These are phyloP conservation scores for Melipona bicolor DNA, from an alignment of 2,888 invertebrate species.

Conservation along the genomic window DNA sequence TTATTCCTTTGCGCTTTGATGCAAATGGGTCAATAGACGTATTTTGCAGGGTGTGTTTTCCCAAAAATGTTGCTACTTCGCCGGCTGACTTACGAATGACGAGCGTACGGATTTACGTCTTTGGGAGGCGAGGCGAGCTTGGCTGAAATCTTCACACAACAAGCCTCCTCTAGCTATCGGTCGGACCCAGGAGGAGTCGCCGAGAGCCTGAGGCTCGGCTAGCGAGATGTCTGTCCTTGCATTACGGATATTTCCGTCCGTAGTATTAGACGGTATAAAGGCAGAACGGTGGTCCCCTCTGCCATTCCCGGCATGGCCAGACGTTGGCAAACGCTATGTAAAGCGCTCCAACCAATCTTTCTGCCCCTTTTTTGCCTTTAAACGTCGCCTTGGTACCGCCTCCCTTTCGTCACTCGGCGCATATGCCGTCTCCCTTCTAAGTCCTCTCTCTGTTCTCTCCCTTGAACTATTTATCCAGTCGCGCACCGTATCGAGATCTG, in stretches of 20 bases:
- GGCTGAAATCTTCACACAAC: neutral
- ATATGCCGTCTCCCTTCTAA: neutral
- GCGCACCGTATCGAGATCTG: too few relatives aligned
- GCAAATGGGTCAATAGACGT: too few relatives aligned
- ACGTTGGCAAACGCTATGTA: conserved; percentile 79
- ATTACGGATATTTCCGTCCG: conserved; percentile 82
- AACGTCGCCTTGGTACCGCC: conserved; percentile 58
- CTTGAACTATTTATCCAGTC: neutral
- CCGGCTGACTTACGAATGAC: too few relatives aligned
- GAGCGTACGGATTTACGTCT: neutral
- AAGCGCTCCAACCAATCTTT: conserved; percentile 68
- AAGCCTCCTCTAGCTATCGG: conserved; percentile 26
- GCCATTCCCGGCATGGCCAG: conserved; percentile 82
- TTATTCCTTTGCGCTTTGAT: too few relatives aligned
- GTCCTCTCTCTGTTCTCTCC: neutral
- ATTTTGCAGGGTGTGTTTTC: too few relatives aligned
- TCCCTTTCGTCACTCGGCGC: conserved; percentile 51
- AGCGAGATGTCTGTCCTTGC: conserved; percentile 77
- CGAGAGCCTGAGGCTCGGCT: conserved; percentile 60
- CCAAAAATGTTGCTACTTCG: too few relatives aligned
- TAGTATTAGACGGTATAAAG: conserved; percentile 82
- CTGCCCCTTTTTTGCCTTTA: conserved; percentile 70
- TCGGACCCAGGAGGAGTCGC: conserved; percentile 19
- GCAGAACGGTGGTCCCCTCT: conserved; percentile 70
- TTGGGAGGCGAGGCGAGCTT: neutral